phyloP scores from a whole-genome alignment of 2,113 vertebrate genomes.

The Pseudorectes ferrugineus region DNA sequence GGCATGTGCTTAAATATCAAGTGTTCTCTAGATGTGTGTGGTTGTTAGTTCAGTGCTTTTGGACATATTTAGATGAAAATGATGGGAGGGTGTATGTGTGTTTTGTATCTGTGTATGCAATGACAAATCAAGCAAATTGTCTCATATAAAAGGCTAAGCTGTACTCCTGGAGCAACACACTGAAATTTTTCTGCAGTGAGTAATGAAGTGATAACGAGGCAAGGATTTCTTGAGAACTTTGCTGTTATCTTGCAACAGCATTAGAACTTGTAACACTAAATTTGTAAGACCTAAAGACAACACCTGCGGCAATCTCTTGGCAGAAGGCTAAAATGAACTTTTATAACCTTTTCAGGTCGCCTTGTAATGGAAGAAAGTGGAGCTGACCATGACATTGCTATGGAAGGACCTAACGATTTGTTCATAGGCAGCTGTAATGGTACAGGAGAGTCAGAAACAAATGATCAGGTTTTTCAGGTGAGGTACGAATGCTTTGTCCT shows the following conservation, averaged over 20 bases:
- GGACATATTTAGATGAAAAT: neutral
- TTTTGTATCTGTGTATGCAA: neutral
- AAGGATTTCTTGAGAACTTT: neutral
- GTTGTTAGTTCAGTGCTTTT: neutral
- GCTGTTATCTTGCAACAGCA: neutral
- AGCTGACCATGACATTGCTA: constrained; percentile 10
- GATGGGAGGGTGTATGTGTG: neutral
- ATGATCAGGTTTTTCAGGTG: constrained; percentile 50
- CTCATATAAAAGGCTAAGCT: neutral
- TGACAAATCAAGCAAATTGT: neutral
- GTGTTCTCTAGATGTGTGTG: neutral
- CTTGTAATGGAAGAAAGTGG: constrained; percentile 63
- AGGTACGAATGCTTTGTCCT: neutral
- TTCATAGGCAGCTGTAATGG: constrained; percentile 38
- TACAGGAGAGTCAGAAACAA: constrained; percentile 6
- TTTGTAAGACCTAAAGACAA: neutral
- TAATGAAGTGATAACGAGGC: neutral
- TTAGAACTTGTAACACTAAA: neutral
- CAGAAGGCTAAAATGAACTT: neutral
- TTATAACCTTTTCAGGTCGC: constrained; percentile 57
- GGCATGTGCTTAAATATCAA: neutral
- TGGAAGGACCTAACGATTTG: constrained; percentile 40
- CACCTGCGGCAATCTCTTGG: neutral
- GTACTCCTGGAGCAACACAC: neutral
- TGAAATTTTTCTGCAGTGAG: neutral